Evolutionary conservation across 2,113 vertebrate genomes (phyloP), one percentile per base, ranked within the genome.

Genomic region (Lepisosteus osseus): DNA sequence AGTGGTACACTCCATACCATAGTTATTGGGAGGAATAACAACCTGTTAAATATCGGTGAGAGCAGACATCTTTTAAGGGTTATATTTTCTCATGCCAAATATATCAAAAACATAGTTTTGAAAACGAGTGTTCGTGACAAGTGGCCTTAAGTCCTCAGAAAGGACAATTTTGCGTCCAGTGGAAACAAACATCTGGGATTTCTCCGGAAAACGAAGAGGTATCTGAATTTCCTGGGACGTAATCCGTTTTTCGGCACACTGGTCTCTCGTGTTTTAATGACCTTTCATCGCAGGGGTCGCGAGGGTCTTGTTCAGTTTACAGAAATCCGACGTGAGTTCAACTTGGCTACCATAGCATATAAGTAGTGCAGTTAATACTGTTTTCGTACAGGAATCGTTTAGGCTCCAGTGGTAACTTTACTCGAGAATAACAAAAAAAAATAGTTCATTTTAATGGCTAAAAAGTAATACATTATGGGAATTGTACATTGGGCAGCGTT

Each of bases 261-360:
- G 47, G 61, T 29, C 13, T 65, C 54, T 55, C 51, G 69, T 51
- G 13, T 62, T 44, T 56, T 61, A 69, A 69, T 69, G 67, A 69
- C 72, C 67, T 74, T 69, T 57, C 62, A 69, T 69, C 69, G 67
- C 72, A 64, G 45, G 67, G 67, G 72, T 65, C 67, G 64, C 61
- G 54, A 65, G 69, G 61, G 61, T 59, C 14, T 54, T 62, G 57
- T 68, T 62, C 13, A 65, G 47, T 68, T 74, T 74, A 69, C 41
- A 64, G 54, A 68, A 74, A 74, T 69, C 40, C 61, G 41, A 45
- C 40, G 11, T 67, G n/a, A 6, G 11, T 72, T 14, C 29, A 41
- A 44, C 54, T 42, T 40, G 15, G 59, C 17, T 73, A 68, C 51
- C 56, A 68, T 17, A 13, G 56, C 29, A 69, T 17, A 69, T 67